Percentiles rank a stretch among this genome's conserved stretches.
Evolutionary conservation across 2,797 vertebrate species (phyloP).

Genomic region (Ibycter americanus): DNA sequence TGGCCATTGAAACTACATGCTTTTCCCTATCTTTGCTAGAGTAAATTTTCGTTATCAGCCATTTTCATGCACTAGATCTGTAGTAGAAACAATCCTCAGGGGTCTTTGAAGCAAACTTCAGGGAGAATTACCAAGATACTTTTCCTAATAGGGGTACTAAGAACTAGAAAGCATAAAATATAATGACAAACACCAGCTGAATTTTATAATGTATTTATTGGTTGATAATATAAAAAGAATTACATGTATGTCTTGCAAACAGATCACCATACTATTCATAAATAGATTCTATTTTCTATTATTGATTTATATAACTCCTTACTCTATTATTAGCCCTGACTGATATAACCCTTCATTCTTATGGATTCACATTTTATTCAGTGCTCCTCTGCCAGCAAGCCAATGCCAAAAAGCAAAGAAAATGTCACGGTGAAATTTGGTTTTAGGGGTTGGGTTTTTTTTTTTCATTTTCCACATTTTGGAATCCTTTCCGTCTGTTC

Average conservation of each 20-base stretch:
- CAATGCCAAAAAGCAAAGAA: slow-evolving; percentile 19
- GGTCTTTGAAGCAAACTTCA: background rate
- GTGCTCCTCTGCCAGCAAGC: background rate
- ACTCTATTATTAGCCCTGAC: slow-evolving; percentile 14
- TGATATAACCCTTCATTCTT: slow-evolving; percentile 26
- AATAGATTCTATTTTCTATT: slow-evolving; percentile 27
- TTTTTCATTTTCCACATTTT: background rate
- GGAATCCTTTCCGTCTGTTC: slow-evolving; percentile 27
- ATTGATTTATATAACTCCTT: slow-evolving; percentile 37
- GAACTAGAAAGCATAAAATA: background rate
- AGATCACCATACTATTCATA: background rate
- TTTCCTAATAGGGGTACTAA: background rate
- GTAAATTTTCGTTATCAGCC: background rate
- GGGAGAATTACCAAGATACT: background rate
- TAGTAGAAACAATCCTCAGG: background rate
- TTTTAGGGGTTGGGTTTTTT: background rate
- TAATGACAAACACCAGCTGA: background rate
- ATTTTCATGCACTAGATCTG: background rate
- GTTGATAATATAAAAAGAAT: background rate
- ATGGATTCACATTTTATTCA: slow-evolving; percentile 37
- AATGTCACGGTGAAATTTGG: background rate
- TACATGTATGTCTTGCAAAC: background rate
- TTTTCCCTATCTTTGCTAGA: background rate
- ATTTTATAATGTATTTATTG: background rate
- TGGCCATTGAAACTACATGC: background rate